Evolutionary conservation across 2,113 vertebrate genomes (phyloP).

Genomic region (Pelmatolapia mariae): DNA sequence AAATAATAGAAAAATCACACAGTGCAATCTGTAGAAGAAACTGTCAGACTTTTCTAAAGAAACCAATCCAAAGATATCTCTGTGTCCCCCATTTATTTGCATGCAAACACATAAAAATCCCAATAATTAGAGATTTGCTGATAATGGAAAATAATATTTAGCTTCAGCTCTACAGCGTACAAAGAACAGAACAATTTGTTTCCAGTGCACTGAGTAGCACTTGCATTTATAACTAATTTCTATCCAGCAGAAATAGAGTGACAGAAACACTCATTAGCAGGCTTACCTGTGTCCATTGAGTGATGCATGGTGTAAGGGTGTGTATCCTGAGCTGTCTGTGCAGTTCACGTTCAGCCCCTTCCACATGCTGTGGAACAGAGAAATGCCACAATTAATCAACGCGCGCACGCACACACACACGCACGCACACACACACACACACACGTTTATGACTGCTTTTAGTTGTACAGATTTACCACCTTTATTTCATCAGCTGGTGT

Average conservation of each 20-base stretch:
- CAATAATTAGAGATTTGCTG: neutral
- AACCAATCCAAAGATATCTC: neutral
- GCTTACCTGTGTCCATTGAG: slow-evolving; percentile 94
- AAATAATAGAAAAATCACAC: neutral
- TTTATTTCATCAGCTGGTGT: neutral
- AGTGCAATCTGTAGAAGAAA: neutral
- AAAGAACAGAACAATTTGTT: neutral
- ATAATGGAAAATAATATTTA: neutral
- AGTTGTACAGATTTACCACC: neutral
- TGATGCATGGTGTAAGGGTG: slow-evolving; percentile 88
- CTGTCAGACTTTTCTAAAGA: neutral
- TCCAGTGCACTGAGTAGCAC: neutral
- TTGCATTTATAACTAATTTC: neutral
- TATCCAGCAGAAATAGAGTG: neutral
- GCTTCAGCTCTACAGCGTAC: neutral
- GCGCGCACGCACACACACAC: neutral
- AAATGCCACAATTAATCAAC: neutral
- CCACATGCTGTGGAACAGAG: slow-evolving; percentile 85
- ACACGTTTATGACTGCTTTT: neutral
- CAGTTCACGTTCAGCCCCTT: slow-evolving; percentile 93
- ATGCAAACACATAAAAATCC: neutral
- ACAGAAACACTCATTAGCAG: neutral
- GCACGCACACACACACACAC: neutral
- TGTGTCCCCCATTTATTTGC: neutral
- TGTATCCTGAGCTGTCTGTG: slow-evolving; percentile 91